A percentile compares a stretch with the other conserved stretches of the same genome.
Conservation (phyloP, 2,113 vertebrate genomes). For the Crotalus helleri region DNA sequence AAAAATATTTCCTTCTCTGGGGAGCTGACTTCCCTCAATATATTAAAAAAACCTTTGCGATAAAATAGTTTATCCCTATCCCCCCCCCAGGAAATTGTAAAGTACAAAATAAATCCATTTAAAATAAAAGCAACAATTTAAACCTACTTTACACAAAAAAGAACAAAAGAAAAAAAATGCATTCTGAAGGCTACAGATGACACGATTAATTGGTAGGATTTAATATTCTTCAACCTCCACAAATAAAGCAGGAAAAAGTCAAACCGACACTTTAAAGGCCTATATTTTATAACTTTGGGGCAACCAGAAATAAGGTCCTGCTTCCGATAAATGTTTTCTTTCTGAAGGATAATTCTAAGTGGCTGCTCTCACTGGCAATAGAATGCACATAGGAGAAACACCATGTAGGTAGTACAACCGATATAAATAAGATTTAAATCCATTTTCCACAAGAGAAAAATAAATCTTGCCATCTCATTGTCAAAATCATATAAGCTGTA, state of each 20-base stretch:
- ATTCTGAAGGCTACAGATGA: neutral
- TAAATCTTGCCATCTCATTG: neutral
- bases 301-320: neutral
- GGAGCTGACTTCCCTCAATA: too few species aligned
- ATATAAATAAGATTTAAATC: neutral
- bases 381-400: neutral
- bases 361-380: neutral
- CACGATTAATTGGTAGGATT: too few species aligned
- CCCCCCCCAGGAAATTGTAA: neutral
- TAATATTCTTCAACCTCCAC: neutral
- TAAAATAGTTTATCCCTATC: neutral
- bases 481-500: neutral
- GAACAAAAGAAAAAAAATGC: neutral
- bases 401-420: neutral
- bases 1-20: too few species aligned
- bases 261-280: too few species aligned
- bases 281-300: neutral
- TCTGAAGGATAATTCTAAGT: neutral
- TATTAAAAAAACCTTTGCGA: neutral
- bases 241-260: neutral
- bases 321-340: neutral
- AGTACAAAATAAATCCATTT: neutral
- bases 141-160: neutral
- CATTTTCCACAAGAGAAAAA: neutral
- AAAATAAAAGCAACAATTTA: neutral